A percentile compares a stretch with the other conserved stretches of the same genome.
Conservation (phyloP, 2,797 vertebrate genomes). For the Tauraco hartlaubi region DNA sequence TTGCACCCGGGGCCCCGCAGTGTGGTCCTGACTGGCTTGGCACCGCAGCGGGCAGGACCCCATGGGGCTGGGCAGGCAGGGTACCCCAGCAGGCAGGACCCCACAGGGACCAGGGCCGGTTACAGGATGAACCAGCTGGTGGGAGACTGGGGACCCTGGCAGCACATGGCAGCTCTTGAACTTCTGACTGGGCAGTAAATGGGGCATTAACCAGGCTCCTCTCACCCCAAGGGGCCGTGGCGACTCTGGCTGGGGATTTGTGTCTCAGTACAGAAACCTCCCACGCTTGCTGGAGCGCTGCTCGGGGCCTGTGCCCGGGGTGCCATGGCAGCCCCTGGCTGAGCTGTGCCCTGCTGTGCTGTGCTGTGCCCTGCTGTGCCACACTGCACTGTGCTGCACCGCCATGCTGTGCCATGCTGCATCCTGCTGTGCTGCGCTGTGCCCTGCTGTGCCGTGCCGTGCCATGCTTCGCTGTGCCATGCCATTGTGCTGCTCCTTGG, state of each 20-base stretch:
- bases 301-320: background rate
- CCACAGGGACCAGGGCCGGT: too few relatives aligned
- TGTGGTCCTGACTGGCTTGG: rapidly evolving
- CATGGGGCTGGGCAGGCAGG: too few relatives aligned
- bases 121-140: background rate
- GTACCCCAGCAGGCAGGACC: background rate
- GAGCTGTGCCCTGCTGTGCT: too few relatives aligned
- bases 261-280: background rate
- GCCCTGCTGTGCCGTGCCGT: rapidly evolving
- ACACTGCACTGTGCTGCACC: rapidly evolving
- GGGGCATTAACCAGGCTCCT: background rate
- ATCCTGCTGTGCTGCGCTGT: too few relatives aligned
- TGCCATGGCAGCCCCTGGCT: background rate
- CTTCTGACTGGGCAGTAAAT: background rate
- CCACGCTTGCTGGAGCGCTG: background rate
- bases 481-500: background rate
- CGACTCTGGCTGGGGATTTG: background rate
- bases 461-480: rapidly evolving
- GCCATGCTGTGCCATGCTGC: too few relatives aligned
- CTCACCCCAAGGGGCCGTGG: rapidly evolving
- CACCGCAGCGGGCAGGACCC: rapidly evolving
- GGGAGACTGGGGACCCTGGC: too few relatives aligned
- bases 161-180: background rate
- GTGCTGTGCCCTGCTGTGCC: too few relatives aligned
- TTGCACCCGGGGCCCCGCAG: rapidly evolving